Evolutionary conservation across 2,888 invertebrate species (phyloP).

Genomic region (Eutolmus rufibarbis): DNA sequence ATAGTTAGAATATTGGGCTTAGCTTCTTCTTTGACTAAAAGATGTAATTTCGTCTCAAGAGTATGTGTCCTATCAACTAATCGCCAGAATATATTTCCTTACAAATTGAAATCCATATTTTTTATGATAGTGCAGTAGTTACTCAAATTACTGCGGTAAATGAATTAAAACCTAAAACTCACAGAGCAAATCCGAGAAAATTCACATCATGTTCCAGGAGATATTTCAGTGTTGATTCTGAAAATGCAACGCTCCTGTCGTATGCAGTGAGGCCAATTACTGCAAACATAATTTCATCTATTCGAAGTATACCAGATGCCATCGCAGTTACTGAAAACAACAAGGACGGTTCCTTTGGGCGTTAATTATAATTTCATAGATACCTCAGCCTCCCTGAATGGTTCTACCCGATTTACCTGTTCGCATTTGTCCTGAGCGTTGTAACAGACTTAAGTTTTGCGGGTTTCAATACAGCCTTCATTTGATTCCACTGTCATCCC

Average conservation of each 20-base stretch:
- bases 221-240: neutral
- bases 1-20: no score
- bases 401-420: slow-evolving; percentile 52
- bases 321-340: neutral
- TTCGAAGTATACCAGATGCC: neutral
- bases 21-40: no score
- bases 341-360: slow-evolving; percentile 48
- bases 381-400: slow-evolving; percentile 16
- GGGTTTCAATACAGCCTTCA: slow-evolving; percentile 58
- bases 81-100: no score
- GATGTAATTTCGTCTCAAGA: no score
- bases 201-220: neutral
- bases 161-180: neutral
- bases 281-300: neutral
- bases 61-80: no score
- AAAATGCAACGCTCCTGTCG: neutral
- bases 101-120: no score
- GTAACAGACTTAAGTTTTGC: slow-evolving; percentile 57
- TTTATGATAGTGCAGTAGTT: no score
- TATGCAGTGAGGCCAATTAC: neutral
- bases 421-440: slow-evolving; percentile 54
- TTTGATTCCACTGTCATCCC: slow-evolving; percentile 57
- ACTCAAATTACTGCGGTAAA: no score
- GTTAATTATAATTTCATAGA: slow-evolving; percentile 53
- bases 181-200: neutral